phyloP scores from a whole-genome alignment of 1,140 invertebrate genomes.

The Pemphigus obesinymphae region DNA sequence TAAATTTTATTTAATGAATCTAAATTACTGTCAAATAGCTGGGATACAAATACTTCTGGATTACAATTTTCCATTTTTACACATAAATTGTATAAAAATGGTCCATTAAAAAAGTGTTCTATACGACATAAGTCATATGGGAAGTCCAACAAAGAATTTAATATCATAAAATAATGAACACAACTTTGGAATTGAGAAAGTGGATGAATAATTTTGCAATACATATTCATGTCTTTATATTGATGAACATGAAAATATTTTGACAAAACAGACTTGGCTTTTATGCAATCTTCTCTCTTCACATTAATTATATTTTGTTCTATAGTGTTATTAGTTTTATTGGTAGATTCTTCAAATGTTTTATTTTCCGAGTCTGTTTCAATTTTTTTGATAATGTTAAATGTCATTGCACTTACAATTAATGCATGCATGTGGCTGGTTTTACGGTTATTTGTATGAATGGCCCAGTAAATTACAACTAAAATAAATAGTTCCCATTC shows the following conservation, averaged over 20 bases:
- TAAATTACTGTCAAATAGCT: not conserved
- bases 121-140: slow-evolving; percentile 22
- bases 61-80: slow-evolving; percentile 15
- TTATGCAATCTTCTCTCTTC: not conserved
- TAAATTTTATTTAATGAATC: slow-evolving; percentile 17
- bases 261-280: not conserved
- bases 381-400: slow-evolving; percentile 29
- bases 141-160: slow-evolving; percentile 39
- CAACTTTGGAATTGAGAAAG: slow-evolving; percentile 40
- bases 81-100: slow-evolving; percentile 42
- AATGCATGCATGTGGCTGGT: slow-evolving; percentile 43
- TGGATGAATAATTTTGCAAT: slow-evolving; percentile 30
- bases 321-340: not conserved
- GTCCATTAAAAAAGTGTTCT: slow-evolving; percentile 22
- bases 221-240: slow-evolving; percentile 31
- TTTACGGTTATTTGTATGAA: slow-evolving; percentile 37
- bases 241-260: not conserved
- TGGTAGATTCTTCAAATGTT: not conserved
- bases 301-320: not conserved
- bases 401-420: slow-evolving; percentile 45
- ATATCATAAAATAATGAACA: slow-evolving; percentile 27
- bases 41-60: not conserved
- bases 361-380: not conserved
- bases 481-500: slow-evolving; percentile 44
- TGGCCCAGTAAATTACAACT: slow-evolving; percentile 46